Evolutionary conservation across 2,888 invertebrate species (phyloP).

Genomic region (Apocheima hispidaria): DNA sequence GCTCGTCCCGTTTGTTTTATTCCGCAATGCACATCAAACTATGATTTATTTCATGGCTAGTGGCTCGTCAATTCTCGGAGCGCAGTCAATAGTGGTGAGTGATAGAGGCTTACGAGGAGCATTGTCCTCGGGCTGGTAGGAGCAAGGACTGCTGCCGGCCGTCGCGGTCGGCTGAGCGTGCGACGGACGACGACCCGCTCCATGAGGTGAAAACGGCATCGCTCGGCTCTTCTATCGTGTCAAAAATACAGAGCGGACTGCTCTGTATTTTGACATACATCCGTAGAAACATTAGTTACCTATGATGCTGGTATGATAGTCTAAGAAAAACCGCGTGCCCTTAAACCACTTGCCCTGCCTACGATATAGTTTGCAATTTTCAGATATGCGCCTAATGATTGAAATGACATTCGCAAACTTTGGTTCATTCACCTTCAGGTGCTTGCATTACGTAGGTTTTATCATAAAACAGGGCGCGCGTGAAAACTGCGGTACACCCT

Average conservation of each 20-base stretch:
- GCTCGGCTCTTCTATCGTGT: conserved; percentile 1
- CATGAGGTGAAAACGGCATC: conserved; percentile 48
- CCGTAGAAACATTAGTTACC: neutral
- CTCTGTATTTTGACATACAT: neutral
- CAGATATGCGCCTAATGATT: conserved; percentile 43
- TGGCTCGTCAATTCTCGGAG: conserved; percentile 16
- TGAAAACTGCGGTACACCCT: conserved; percentile 67
- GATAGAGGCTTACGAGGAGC: conserved; percentile 57
- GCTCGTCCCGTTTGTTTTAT: neutral
- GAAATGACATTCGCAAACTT: conserved; percentile 48
- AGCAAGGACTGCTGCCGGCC: conserved; percentile 63
- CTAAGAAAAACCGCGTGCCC: neutral
- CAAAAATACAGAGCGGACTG: no score
- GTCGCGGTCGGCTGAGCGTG: conserved; percentile 68
- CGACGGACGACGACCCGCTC: conserved; percentile 69
- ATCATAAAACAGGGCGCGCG: conserved; percentile 56
- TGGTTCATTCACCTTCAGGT: conserved; percentile 49
- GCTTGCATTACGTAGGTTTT: conserved; percentile 49
- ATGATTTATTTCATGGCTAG: conserved; percentile 9
- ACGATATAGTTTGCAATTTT: conserved; percentile 34
- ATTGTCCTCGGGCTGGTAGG: conserved; percentile 65
- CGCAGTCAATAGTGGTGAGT: conserved; percentile 43
- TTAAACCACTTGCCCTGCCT: conserved; percentile 26
- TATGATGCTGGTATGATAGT: neutral
- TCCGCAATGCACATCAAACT: conserved; percentile 15